Conservation (phyloP, 2,888 invertebrate species). For the Metacarcinus magister region DNA sequence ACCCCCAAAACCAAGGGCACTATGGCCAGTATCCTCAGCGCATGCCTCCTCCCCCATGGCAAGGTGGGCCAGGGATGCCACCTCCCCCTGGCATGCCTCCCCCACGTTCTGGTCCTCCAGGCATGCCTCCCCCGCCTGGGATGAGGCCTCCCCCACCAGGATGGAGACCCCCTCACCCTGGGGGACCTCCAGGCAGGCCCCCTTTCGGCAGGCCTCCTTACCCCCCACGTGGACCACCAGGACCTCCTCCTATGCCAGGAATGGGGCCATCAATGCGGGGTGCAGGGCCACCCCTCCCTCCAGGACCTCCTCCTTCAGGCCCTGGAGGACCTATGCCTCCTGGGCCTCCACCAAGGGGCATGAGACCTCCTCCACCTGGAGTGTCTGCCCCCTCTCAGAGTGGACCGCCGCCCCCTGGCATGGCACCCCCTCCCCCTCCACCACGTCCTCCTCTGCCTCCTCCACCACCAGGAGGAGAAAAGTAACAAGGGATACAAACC, state of each 20-base stretch:
- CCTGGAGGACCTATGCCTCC: constrained; percentile 73
- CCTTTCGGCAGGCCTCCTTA: constrained; percentile 78
- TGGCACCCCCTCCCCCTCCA: constrained; percentile 77
- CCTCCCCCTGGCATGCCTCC: constrained; percentile 79
- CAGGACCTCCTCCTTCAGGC: constrained; percentile 76
- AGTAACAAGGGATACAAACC: constrained; percentile 49
- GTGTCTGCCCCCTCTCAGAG: constrained; percentile 61
- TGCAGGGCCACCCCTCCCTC: constrained; percentile 75
- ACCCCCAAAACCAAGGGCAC: constrained; percentile 51
- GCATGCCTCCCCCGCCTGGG: constrained; percentile 77
- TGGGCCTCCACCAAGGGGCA: constrained; percentile 76
- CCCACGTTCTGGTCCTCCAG: constrained; percentile 76
- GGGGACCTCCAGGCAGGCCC: constrained; percentile 75
- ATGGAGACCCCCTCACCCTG: constrained; percentile 79
- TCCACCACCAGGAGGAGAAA: constrained; percentile 77
- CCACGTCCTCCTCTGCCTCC: constrained; percentile 70
- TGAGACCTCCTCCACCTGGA: constrained; percentile 77
- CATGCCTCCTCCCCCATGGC: constrained; percentile 79
- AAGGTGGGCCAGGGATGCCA: constrained; percentile 78
- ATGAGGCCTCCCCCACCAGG: constrained; percentile 78
- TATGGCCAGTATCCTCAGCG: constrained; percentile 74
- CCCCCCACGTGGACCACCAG: constrained; percentile 75
- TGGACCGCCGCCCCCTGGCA: constrained; percentile 73
- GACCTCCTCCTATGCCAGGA: constrained; percentile 77
- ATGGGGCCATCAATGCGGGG: constrained; percentile 78